Conservation (phyloP, 1,140 invertebrate species). For the Gonatopus flavifemur region DNA sequence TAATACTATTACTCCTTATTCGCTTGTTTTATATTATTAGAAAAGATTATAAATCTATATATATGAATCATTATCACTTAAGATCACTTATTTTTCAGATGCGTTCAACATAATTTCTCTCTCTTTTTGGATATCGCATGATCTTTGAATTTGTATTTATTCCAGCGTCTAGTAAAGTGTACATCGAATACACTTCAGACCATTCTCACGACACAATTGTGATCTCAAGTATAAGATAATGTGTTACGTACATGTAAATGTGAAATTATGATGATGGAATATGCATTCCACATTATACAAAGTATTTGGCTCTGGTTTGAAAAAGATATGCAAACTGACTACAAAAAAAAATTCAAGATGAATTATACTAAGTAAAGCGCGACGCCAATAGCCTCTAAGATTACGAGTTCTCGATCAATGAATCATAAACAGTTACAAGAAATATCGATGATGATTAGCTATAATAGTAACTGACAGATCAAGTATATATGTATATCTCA, state of each 20-base stretch:
- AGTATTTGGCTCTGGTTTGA: constrained; percentile 14
- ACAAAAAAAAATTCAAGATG: constrained; percentile 14
- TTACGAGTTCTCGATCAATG: constrained; percentile 12
- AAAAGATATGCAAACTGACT: constrained; percentile 15
- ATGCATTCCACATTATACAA: neutral
- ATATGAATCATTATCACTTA: constrained; percentile 7
- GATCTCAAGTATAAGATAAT: neutral
- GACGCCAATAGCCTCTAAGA: constrained; percentile 17
- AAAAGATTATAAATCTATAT: constrained; percentile 2
- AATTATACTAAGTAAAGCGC: too few species aligned
- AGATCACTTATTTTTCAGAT: constrained; percentile 11
- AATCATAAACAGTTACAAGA: constrained; percentile 7
- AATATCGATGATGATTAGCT: constrained; percentile 24
- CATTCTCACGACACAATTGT: constrained; percentile 15
- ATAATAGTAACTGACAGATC: too few species aligned
- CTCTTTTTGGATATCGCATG: constrained; percentile 10
- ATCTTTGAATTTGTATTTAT: neutral
- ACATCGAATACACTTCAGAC: neutral
- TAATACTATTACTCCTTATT: neutral
- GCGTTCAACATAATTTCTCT: constrained; percentile 11
- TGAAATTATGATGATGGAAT: neutral
- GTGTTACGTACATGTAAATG: neutral
- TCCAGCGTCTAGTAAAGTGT: neutral
- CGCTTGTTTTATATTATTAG: constrained; percentile 17
- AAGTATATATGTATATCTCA: constrained; percentile 24